Percentiles rank a stretch among this genome's conserved stretches.
Evolutionary conservation across 2,113 vertebrate species (phyloP).

Genomic region (Gracilinanus agilis): DNA sequence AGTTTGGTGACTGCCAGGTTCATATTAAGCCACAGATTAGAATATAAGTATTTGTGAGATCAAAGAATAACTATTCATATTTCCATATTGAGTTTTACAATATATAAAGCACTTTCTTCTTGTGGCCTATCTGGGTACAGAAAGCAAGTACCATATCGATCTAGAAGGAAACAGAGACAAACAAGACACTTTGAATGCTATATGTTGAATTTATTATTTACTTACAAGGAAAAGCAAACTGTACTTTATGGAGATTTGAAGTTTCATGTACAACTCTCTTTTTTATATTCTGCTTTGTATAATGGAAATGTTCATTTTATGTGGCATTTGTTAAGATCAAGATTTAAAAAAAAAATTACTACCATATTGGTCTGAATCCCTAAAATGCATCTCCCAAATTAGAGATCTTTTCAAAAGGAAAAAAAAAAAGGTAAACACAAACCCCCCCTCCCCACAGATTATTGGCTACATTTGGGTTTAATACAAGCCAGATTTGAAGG

Average conservation of each 20-base stretch:
- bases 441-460: too few relatives aligned
- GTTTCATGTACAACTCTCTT: background rate
- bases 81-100: background rate
- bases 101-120: background rate
- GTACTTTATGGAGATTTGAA: background rate
- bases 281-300: background rate
- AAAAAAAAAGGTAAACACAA: background rate
- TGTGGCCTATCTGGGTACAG: background rate
- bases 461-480: too few relatives aligned
- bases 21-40: background rate
- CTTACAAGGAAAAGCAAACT: background rate
- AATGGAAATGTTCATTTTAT: background rate
- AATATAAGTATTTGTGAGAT: background rate
- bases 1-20: background rate
- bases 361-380: background rate
- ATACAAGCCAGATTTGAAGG: too few relatives aligned
- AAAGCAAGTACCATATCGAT: background rate
- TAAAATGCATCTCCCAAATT: background rate
- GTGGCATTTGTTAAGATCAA: background rate
- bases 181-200: background rate
- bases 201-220: background rate
- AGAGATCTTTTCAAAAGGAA: background rate
- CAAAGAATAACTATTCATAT: background rate
- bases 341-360: background rate
- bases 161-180: background rate